These are phyloP conservation scores for Percopsis transmontana DNA, from an alignment of 2,113 vertebrate species.

Conservation along the genomic window DNA sequence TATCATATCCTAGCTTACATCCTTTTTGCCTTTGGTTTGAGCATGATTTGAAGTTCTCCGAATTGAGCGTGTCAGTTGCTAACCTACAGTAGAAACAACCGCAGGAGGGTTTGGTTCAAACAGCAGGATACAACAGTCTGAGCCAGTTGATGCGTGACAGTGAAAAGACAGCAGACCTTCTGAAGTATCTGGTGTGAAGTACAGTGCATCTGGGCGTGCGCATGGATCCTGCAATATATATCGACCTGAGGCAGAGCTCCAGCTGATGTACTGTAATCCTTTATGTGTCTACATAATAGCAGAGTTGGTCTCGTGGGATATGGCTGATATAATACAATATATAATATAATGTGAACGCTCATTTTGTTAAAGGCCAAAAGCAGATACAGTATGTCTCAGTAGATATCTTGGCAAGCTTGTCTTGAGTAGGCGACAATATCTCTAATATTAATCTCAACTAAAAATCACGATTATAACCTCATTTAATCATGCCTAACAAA, in stretches of 20 bases:
- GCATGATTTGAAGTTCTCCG: constrained; percentile 22
- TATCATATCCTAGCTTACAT: no score
- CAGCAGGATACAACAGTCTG: constrained; percentile 58
- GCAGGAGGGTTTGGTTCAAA: constrained; percentile 50
- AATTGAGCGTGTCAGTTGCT: constrained; percentile 41
- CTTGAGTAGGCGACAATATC: no score
- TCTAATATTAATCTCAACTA: no score
- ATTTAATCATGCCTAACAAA: background rate
- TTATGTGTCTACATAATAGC: no score
- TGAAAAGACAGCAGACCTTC: constrained; percentile 41
- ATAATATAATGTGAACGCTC: no score
- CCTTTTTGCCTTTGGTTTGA: constrained; percentile 37
- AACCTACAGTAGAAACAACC: constrained; percentile 52
- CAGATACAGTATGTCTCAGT: no score
- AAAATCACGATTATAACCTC: no score
- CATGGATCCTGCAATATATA: constrained; percentile 34
- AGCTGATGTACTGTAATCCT: constrained; percentile 15
- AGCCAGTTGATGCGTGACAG: constrained; percentile 66
- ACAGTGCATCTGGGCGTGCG: constrained; percentile 22
- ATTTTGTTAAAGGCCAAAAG: no score
- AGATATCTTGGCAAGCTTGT: no score
- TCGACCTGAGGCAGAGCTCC: constrained; percentile 33
- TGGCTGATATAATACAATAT: no score
- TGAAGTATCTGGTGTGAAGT: constrained; percentile 49
- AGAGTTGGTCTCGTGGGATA: no score